phyloP scores from a whole-genome alignment of 2,888 invertebrate genomes.

The Drosophila meridiana region DNA sequence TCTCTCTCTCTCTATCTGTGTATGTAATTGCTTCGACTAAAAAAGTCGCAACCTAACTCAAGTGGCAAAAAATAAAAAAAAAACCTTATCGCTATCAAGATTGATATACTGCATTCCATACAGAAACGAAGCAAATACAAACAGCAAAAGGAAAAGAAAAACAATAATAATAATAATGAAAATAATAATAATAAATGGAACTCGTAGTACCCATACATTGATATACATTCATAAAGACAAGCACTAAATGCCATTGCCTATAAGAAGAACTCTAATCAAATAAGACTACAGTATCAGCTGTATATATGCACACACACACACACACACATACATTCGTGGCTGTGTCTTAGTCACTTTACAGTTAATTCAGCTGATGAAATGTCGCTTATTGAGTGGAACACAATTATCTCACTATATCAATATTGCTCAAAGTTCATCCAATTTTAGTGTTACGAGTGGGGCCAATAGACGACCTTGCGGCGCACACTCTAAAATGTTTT shows the following conservation, averaged over 20 bases:
- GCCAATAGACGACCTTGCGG: background rate
- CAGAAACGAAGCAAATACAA: conserved; percentile 3
- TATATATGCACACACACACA: background rate
- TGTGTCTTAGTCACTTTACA: conserved; percentile 30
- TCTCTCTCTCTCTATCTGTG: background rate
- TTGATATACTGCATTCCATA: conserved; percentile 53
- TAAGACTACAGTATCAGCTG: conserved; percentile 55
- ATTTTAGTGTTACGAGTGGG: background rate
- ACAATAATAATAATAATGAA: conserved; percentile 3
- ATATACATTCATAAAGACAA: conserved; percentile 18
- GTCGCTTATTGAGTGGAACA: background rate
- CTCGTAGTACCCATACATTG: conserved; percentile 17
- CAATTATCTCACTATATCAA: conserved; percentile 16
- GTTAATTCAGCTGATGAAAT: conserved; percentile 43
- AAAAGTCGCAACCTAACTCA: conserved; percentile 39
- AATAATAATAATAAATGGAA: conserved; percentile 6
- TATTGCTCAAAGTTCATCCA: conserved; percentile 10
- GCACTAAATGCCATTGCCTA: conserved; percentile 8
- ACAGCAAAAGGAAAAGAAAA: background rate
- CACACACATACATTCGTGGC: conserved; percentile 20
- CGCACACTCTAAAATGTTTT: background rate
- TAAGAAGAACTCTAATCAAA: conserved; percentile 51
- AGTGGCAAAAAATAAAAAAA: conserved; percentile 30
- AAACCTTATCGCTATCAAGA: conserved; percentile 54
- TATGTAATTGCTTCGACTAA: conserved; percentile 25